A percentile compares a stretch with the other conserved stretches of the same genome.
Evolutionary conservation across 2,888 invertebrate genomes (phyloP).

Genomic region (Volucella inflata): DNA sequence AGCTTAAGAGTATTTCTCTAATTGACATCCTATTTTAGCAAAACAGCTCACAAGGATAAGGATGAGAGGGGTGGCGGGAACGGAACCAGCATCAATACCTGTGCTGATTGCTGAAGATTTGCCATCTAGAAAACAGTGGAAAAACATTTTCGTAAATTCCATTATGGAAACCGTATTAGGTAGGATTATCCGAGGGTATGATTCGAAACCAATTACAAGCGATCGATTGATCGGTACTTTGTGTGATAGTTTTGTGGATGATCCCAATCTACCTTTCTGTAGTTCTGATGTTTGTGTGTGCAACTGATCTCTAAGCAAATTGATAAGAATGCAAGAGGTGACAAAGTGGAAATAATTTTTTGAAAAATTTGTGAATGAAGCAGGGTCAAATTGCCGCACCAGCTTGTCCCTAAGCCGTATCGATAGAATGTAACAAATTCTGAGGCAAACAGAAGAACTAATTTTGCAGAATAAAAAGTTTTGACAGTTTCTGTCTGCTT

Average conservation of each 20-base stretch:
- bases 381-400: constrained; percentile 23
- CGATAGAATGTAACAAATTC: constrained; percentile 50
- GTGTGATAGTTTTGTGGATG: constrained; percentile 62
- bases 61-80: neutral
- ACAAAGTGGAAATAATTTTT: constrained; percentile 80
- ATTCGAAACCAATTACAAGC: constrained; percentile 74
- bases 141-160: constrained; percentile 74
- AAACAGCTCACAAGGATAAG: constrained; percentile 49
- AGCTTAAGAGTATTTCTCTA: constrained; percentile 75
- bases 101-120: neutral
- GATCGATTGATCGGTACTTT: constrained; percentile 48
- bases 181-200: constrained; percentile 72
- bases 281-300: constrained; percentile 39
- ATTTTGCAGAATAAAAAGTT: constrained; percentile 51
- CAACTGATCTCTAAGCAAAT: constrained; percentile 69
- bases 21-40: constrained; percentile 76
- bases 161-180: constrained; percentile 72
- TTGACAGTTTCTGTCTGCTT: constrained; percentile 61
- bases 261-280: constrained; percentile 43
- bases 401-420: constrained; percentile 11
- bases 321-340: constrained; percentile 78
- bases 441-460: constrained; percentile 38
- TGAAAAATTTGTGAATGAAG: constrained; percentile 30
- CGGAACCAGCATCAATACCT: neutral
- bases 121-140: constrained; percentile 31